phyloP scores from a whole-genome alignment of 35 echinoderm and acorn worm genomes.

The Diadema setosum region DNA sequence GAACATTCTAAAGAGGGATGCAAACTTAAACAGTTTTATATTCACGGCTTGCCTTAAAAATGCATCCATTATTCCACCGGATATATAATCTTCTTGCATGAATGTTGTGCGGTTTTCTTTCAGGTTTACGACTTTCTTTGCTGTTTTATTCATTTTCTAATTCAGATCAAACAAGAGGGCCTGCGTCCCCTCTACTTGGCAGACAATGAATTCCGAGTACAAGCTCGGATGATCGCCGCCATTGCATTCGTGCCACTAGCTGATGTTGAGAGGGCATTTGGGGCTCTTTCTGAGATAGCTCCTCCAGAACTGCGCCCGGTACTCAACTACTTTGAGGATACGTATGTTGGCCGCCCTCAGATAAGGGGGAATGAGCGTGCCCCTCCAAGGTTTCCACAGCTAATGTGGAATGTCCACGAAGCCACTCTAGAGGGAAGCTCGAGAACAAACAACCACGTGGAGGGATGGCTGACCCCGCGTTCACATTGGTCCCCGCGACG shows the following conservation, averaged over 20 bases:
- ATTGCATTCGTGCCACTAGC: not conserved
- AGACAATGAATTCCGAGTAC: no score
- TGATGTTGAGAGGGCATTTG: not conserved
- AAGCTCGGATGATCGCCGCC: no score
- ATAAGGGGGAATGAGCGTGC: not conserved
- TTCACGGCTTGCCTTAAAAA: no score
- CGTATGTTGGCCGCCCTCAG: not conserved
- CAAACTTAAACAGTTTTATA: no score
- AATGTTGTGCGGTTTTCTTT: no score
- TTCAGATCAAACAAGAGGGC: no score
- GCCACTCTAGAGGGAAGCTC: not conserved
- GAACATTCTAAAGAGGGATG: no score
- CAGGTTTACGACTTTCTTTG: no score
- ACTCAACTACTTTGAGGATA: not conserved
- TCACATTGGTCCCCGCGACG: not conserved
- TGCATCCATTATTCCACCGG: no score
- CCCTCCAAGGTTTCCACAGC: not conserved
- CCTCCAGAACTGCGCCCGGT: not conserved
- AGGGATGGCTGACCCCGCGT: conserved; percentile 7
- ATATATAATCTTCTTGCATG: no score
- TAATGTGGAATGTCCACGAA: not conserved
- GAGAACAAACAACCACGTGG: not conserved
- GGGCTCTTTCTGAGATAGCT: not conserved
- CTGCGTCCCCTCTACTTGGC: no score
- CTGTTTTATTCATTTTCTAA: no score